Evolutionary conservation across 2,113 vertebrate genomes (phyloP).

Genomic region (Ariopsis seemanni): DNA sequence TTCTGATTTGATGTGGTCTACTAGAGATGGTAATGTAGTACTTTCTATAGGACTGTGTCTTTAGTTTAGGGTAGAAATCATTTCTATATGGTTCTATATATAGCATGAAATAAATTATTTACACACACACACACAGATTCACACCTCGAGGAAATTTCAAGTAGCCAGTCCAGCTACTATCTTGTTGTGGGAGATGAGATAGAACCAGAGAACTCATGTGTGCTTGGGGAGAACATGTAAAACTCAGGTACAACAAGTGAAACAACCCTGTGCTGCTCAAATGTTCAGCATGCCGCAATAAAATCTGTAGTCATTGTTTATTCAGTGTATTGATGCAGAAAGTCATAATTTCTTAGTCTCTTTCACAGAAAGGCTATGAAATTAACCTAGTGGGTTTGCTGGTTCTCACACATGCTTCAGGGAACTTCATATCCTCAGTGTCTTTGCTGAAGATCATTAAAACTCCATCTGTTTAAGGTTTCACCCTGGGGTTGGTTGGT

Average conservation of each 20-base stretch:
- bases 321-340: background rate
- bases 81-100: background rate
- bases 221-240: background rate
- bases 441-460: background rate
- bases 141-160: background rate
- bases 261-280: background rate
- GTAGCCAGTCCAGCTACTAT: background rate
- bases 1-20: background rate
- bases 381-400: slow-evolving; percentile 9
- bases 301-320: background rate
- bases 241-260: background rate
- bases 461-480: slow-evolving; percentile 10
- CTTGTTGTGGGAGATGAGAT: background rate
- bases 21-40: background rate
- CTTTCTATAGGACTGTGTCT: background rate
- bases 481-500: background rate
- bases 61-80: background rate
- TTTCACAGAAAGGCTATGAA: background rate
- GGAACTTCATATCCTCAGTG: background rate
- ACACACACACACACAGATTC: background rate
- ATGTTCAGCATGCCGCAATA: background rate
- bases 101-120: background rate
- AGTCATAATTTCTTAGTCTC: background rate
- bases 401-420: slow-evolving; percentile 9
- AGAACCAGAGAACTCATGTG: background rate